phyloP scores from a whole-genome alignment of 1,140 invertebrate genomes.

The Solenopsis invicta region DNA sequence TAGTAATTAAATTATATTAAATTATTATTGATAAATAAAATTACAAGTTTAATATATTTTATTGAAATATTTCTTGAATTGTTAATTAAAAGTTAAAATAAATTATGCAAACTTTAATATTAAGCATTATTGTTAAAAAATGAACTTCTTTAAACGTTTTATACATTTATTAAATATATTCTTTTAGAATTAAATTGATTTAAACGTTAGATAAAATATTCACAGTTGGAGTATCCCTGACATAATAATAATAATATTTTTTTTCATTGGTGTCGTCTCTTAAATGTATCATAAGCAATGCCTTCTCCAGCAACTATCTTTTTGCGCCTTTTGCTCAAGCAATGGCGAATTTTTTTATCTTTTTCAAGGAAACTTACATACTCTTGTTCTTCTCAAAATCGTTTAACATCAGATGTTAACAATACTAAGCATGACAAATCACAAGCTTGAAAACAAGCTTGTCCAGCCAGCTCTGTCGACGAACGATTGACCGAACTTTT shows the following conservation, averaged over 20 bases:
- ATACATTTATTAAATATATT: not conserved
- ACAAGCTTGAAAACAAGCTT: slow-evolving; percentile 23
- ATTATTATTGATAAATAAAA: slow-evolving; percentile 6
- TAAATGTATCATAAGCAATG: slow-evolving; percentile 38
- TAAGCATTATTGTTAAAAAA: not conserved
- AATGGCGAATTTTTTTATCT: slow-evolving; percentile 23
- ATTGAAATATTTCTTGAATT: not conserved
- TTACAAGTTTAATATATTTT: not conserved
- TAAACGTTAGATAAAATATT: not conserved
- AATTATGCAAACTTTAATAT: no score
- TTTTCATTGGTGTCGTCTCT: slow-evolving; percentile 35
- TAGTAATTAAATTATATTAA: not conserved
- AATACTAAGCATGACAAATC: slow-evolving; percentile 40
- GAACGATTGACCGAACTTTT: slow-evolving; percentile 37
- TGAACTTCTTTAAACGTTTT: not conserved
- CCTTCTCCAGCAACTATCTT: slow-evolving; percentile 40
- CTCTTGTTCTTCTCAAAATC: slow-evolving; percentile 15
- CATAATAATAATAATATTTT: slow-evolving; percentile 26
- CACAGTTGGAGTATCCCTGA: slow-evolving; percentile 11
- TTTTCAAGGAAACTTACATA: slow-evolving; percentile 24
- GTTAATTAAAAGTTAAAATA: not conserved
- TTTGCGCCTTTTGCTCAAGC: slow-evolving; percentile 29
- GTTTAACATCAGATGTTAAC: slow-evolving; percentile 54
- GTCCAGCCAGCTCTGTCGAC: not conserved
- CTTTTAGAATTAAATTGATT: not conserved